phyloP scores from a whole-genome alignment of 2,888 invertebrate genomes.

The Selenia dentaria region DNA sequence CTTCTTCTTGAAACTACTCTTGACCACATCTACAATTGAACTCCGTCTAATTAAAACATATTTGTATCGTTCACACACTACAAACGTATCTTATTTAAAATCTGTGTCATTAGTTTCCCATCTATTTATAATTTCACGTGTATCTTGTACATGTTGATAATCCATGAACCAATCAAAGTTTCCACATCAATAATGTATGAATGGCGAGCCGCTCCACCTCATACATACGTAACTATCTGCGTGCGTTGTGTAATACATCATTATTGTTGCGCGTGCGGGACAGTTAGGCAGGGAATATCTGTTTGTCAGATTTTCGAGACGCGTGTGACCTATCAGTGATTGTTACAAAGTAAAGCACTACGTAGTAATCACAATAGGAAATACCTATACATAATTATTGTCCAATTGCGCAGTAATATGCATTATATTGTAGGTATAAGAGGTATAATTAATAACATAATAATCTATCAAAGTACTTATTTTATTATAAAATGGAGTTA shows the following conservation, averaged over 20 bases:
- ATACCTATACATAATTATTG: neutral
- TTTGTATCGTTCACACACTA: too few species aligned
- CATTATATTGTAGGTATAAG: too few species aligned
- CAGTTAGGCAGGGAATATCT: neutral
- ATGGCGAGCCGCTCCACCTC: constrained; percentile 9
- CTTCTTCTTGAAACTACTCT: too few species aligned
- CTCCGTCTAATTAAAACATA: too few species aligned
- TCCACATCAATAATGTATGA: constrained; percentile 33
- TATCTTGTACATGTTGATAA: constrained; percentile 21
- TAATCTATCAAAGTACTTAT: too few species aligned
- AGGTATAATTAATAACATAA: too few species aligned
- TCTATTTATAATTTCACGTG: too few species aligned
- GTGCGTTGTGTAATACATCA: neutral
- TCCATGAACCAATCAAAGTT: constrained; percentile 32
- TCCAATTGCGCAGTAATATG: too few species aligned
- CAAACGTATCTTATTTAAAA: too few species aligned
- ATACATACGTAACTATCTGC: constrained; percentile 5
- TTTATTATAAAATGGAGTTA: too few species aligned
- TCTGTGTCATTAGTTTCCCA: too few species aligned
- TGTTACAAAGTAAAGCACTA: neutral
- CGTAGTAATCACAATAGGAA: neutral
- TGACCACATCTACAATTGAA: too few species aligned
- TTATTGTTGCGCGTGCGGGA: neutral
- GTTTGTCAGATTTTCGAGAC: neutral
- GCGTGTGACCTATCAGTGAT: constrained; percentile 4